Base-by-base conservation (phyloP, 2,888 invertebrate species). In the Chrysolina oricalcia region DNA sequence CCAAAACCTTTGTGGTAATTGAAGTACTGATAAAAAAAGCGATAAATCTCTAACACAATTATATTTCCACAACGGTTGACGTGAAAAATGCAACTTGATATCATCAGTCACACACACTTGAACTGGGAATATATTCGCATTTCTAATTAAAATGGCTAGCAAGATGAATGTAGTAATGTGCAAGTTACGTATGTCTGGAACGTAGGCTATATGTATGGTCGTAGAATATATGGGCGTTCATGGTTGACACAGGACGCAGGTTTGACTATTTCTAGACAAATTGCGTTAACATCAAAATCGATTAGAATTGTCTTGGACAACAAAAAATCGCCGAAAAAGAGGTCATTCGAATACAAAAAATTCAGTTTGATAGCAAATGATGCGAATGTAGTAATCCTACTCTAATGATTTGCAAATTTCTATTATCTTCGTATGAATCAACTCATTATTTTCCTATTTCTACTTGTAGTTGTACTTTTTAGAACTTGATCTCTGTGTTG, bases 121-220 rank as follows among this genome's bases (percentile, higher is more conserved):
- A 67, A 67, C 15, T 67, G 21, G 5, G 19, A 19, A 53, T 40
- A 40, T 53, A 40, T 53, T 67, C 50, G 23, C 46, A 67, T 50
- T 50, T 73, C 69, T 64, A 69, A 73, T 73, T 56, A 62, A 63
- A 69, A 64, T 43, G 64, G 63, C 68, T 27, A 50, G 41, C 27
- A 41, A 64, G 69, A 73, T 73, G 10, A 67, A 73, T 73, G 67
- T 59, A 35, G 8, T 27, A 59, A 59, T 59, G 35, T n/a, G 65
- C 71, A 71, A 23, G 48, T 48, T 65, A 65, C 64, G 41, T 53
- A 71, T 65, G 71, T 62, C 65, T 21, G 53, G 71, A 71, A 65
- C 64, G 64, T 50, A 35, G 15, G 62, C 48, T 27, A 17, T 71
- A 63, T 50, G 64, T 40, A 46, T 48, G 50, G 17, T 40, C 21